Evolutionary conservation across 2,797 vertebrate species (phyloP).

Genomic region (Macrochelys suwanniensis): DNA sequence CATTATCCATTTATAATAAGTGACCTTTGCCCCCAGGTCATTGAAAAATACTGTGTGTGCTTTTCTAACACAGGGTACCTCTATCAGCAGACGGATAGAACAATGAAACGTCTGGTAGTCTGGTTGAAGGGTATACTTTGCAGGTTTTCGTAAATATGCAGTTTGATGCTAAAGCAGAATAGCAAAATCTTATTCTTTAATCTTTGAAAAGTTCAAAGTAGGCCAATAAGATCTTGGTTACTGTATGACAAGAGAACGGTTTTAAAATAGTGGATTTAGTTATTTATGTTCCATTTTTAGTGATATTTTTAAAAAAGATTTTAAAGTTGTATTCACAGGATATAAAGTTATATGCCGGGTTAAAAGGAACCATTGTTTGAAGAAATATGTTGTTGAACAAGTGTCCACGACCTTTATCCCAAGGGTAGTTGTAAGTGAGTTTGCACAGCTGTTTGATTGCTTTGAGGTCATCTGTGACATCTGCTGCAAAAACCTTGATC

Average conservation of each 20-base stretch:
- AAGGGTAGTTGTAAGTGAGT: slow-evolving; percentile 71
- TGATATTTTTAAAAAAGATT: slow-evolving; percentile 16
- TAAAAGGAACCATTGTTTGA: slow-evolving; percentile 64
- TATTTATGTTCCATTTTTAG: slow-evolving; percentile 19
- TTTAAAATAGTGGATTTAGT: background rate
- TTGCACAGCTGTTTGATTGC: slow-evolving; percentile 72
- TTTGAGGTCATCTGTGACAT: slow-evolving; percentile 77
- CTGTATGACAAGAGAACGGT: background rate
- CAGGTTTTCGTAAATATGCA: slow-evolving; percentile 74
- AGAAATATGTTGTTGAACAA: slow-evolving; percentile 59
- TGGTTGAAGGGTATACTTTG: slow-evolving; percentile 60
- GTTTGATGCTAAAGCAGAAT: slow-evolving; percentile 69
- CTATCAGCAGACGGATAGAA: slow-evolving; percentile 81
- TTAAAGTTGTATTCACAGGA: background rate
- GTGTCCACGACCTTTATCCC: slow-evolving; percentile 74
- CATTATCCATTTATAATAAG: slow-evolving; percentile 92
- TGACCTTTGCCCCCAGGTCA: slow-evolving; percentile 89
- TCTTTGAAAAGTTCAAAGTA: slow-evolving; percentile 39
- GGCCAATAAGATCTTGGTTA: slow-evolving; percentile 4
- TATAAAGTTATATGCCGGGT: background rate
- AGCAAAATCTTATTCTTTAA: slow-evolving; percentile 59
- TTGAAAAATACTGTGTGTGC: slow-evolving; percentile 89
- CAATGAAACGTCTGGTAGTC: slow-evolving; percentile 79
- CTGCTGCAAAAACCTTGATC: slow-evolving; percentile 73
- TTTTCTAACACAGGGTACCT: slow-evolving; percentile 86